Evolutionary conservation across 2,888 invertebrate species (phyloP), one percentile per base, ranked within the genome.

Genomic region (Latrodectus hesperus): DNA sequence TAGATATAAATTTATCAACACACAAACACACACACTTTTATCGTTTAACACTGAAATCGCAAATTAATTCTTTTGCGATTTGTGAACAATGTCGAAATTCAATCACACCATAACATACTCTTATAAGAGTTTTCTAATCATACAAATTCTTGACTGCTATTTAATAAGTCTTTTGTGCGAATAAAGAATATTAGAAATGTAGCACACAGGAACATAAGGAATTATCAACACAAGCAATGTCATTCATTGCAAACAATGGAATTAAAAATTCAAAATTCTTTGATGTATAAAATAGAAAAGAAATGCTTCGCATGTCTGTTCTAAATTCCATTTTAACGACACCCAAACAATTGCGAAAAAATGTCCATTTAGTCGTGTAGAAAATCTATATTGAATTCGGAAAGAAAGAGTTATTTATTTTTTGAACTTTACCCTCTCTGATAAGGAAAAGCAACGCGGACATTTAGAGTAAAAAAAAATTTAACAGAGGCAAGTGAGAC

Each of bases 311-410:
- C 17, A 67, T 65, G 51, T 26, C 52, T 52, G 68, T 17, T 74
- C 76, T 74, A 72, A 86, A 81, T 76, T 81, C 65, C 75, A 17
- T 65, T 70, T 78, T 71, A 76, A 86, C 75, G 51, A 78, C 26
- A 51, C 14, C 77, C 26, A 12, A 80, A 86, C 80, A 81, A 86
- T 81, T 64, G 75, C 14, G 55, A 64, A 76, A 76, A 84, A 78
- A 51, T 38, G 17, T 55, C 60, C 51, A 9, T 82, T 76, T 82
- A 26, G 51, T 52, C 60, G 12, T 52, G 73, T 52, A 80, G 68
- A 53, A 53, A 75, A 65, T 64, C 17, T 55, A 51, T 22, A 60
- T 68, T 64, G 80, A 85, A 81, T 75, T 74, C n/a, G 22, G 11
- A 51, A 52, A 52, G 81, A 86, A 81, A 71, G 60, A 60, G 60